phyloP scores from a whole-genome alignment of 2,888 invertebrate genomes.

The Suillia variegata region DNA sequence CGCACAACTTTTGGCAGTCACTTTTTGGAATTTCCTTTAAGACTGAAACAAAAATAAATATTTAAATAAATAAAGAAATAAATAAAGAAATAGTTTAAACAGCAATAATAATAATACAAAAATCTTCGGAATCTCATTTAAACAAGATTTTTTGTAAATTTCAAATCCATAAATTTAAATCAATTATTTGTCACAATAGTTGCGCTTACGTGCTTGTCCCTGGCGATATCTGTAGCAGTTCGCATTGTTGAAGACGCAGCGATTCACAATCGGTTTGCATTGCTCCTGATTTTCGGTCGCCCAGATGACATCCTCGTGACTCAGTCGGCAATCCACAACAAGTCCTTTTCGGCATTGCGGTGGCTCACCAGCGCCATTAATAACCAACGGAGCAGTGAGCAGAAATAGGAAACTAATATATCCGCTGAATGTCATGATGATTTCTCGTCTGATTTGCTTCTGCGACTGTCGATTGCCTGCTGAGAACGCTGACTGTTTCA shows the following conservation, averaged over 20 bases:
- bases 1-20: background rate
- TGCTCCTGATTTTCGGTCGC: background rate
- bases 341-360: background rate
- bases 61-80: no score
- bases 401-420: no score
- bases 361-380: no score
- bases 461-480: no score
- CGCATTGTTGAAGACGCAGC: background rate
- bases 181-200: no score
- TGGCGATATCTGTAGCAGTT: background rate
- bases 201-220: background rate
- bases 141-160: background rate
- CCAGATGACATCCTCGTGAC: background rate
- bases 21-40: conserved; percentile 10
- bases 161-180: no score
- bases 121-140: no score
- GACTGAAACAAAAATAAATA: background rate
- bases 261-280: background rate
- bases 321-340: background rate
- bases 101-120: background rate
- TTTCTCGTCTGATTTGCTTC: no score
- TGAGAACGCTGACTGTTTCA: no score
- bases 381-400: no score
- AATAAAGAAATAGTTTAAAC: no score
- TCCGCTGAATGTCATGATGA: no score